These are phyloP conservation scores for Lytechinus pictus DNA, from an alignment of 35 echinoderm and acorn worm genomes.

Conservation along the genomic window DNA sequence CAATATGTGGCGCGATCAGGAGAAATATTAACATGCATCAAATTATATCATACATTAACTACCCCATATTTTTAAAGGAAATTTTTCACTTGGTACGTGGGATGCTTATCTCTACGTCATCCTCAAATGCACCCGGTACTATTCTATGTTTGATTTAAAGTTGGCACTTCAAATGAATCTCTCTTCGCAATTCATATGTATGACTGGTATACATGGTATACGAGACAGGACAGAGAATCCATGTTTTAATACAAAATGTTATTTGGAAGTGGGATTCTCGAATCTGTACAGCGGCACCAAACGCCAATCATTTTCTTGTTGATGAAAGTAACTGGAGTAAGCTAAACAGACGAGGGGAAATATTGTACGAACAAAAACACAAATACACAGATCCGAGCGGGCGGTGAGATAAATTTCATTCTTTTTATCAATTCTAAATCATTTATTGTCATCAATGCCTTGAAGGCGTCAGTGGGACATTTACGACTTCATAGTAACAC, in stretches of 20 bases:
- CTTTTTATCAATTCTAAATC: no score
- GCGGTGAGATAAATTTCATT: slow-evolving; percentile 15
- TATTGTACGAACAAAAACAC: background rate
- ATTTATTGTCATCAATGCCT: background rate
- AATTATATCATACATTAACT: background rate
- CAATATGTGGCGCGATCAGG: no score
- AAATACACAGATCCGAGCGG: slow-evolving; percentile 30
- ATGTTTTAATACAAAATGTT: background rate
- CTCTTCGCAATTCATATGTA: background rate
- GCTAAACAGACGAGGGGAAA: slow-evolving; percentile 28
- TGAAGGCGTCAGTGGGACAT: background rate
- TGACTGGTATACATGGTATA: background rate
- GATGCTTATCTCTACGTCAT: background rate
- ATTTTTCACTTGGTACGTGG: background rate
- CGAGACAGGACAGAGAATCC: background rate
- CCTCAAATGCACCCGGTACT: background rate
- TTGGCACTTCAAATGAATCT: background rate
- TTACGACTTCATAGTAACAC: background rate
- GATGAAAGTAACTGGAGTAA: slow-evolving; percentile 32
- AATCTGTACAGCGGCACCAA: background rate
- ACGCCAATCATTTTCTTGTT: slow-evolving; percentile 22
- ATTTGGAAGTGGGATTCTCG: background rate
- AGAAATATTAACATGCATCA: no score
- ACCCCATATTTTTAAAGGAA: background rate
- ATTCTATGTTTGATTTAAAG: background rate